Base-by-base conservation (phyloP, 2,888 invertebrate genomes). In the Xylophagus ater region DNA sequence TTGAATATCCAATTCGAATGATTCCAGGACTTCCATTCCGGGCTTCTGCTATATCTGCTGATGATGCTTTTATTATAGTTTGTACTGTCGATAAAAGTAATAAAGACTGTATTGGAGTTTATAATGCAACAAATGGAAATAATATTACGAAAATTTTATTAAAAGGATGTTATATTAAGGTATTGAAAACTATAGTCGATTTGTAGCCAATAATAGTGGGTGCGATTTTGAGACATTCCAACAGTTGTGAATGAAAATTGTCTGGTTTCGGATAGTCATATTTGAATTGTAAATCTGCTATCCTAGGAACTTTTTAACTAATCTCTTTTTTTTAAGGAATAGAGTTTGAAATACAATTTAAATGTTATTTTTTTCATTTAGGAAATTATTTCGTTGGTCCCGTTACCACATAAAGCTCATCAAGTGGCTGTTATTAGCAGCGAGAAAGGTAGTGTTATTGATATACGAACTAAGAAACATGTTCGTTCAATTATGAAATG, bases 381-480 rank as follows among this genome's bases (percentile, higher is more conserved):
- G 55, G 89, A 90, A 57, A 79, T 87, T 53, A 71, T 76, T 45
- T 72, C 72, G 0, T 66, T 89, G 33, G 77, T 85, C 4, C 80
- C 87, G 1, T 74, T 90, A 68, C 87, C 89, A 0, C 85, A 87
- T 58, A 87, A 87, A 58, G 72, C 81, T 0, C 74, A 84, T 43
- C 81, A 88, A 70, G 74, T 94, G 5, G 92, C 88, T 0, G 78
- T 94, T 0, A 81, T 93, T 4, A 87, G 90, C 37, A 78, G 78
- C 7, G 94, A 94, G 53, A 93, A 92, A 60, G 86, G 86, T 9
- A 86, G 82, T 45, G 81, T 96, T 26, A 68, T 93, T 51, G 94
- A 96, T 55, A 82, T 94, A 44, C 84, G 82, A 56, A 82, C 78
- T 13, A 93, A 92, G 54, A 81, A 85, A 52, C 79, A 88, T 46